Base-by-base conservation (phyloP, 2,888 invertebrate genomes). In the Mythimna impura region DNA sequence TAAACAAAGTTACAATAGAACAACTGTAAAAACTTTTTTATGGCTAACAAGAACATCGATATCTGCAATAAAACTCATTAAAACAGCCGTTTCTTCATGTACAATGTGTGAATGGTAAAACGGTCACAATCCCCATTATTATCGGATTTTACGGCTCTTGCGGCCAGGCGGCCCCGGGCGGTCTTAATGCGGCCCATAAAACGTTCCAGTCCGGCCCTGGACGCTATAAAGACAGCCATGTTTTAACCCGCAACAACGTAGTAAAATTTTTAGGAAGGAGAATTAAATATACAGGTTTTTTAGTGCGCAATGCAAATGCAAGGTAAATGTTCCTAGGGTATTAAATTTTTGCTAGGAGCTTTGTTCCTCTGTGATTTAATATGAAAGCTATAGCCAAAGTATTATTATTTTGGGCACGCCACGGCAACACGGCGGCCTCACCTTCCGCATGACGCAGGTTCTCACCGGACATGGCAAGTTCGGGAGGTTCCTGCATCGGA, bases 71-170 rank as follows among this genome's bases (percentile, higher is more conserved):
- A 81, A 77, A 57, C 47, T n/a, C 67, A 64, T 66, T 64, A 61
- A 74, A 74, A 70, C 69, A 71, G 60, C 34, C 47, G 60, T 72
- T 62, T 63, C 57, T 62, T 65, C 70, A 58, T 79, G 71, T 62
- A 73, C 69, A 73, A 71, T 72, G 71, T 82, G 84, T 79, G 76
- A 81, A 83, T 81, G 52, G 70, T 34, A 64, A 66, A 74, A 65
- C 60, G 67, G 61, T 70, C 66, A 60, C 81, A 78, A 81, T 54
- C 80, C 72, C 66, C 71, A 78, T 83, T 85, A 86, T 84, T 86
- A 83, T 83, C 80, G 73, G 85, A 85, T 87, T 88, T 89, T 87
- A 88, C 80, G 69, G 70, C 61, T 54, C 78, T 87, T 88, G 78
- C 78, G 83, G 81, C 82, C 82, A 72, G 73, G 78, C 72, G 58